These are phyloP conservation scores for Eulemur coronatus DNA, from an alignment of 2,797 vertebrate genomes.

Conservation along the genomic window DNA sequence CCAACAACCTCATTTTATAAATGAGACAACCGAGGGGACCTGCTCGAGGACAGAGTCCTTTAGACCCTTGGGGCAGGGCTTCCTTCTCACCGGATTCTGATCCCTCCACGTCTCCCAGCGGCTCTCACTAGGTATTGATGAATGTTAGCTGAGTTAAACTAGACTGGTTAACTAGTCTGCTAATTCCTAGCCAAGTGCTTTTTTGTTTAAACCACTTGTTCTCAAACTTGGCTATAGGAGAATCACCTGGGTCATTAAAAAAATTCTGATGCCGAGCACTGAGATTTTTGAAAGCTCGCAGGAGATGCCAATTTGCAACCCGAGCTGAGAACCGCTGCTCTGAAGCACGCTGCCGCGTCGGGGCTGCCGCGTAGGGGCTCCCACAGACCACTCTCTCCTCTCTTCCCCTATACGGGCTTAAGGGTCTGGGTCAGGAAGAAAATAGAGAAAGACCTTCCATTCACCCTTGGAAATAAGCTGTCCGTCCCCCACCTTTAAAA, in stretches of 20 bases:
- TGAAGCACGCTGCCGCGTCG: rapidly evolving
- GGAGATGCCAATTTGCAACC: rapidly evolving
- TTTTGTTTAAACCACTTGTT: not conserved
- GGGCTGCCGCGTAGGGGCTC: rapidly evolving
- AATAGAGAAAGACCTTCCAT: conserved; percentile 21
- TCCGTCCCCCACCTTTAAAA: conserved; percentile 72
- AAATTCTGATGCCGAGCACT: not conserved
- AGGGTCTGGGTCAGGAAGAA: not conserved
- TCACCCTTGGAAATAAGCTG: not conserved
- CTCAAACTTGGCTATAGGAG: not conserved
- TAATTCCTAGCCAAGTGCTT: not conserved
- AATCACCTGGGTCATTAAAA: not conserved
- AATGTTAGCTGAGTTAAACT: not conserved
- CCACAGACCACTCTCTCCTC: rapidly evolving
- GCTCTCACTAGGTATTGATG: not conserved
- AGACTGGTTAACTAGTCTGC: not conserved
- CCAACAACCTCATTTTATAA: not conserved
- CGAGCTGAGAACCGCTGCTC: not conserved
- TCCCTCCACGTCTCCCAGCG: rapidly evolving
- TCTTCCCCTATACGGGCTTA: rapidly evolving
- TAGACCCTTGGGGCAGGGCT: not conserved
- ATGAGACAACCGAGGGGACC: not conserved
- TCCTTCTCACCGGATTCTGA: not conserved
- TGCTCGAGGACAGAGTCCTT: not conserved
- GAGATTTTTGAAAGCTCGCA: not conserved